A percentile compares a stretch with the other conserved stretches of the same genome.
Evolutionary conservation across 2,888 invertebrate genomes (phyloP).

Genomic region (Volucella inflata): DNA sequence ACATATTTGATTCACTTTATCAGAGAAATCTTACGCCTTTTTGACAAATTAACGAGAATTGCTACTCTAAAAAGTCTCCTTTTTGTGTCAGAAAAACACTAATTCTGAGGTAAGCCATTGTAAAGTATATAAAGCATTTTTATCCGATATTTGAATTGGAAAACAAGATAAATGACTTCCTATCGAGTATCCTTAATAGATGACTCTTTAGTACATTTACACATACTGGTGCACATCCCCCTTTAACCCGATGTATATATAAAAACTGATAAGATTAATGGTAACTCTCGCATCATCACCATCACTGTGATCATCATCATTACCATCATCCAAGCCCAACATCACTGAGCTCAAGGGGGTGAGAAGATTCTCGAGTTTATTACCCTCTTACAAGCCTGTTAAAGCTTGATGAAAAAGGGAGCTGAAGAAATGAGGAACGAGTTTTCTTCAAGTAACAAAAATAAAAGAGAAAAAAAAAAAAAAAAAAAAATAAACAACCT

Average conservation of each 20-base stretch:
- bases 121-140: too few relatives aligned
- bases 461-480: background rate
- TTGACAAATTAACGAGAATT: too few relatives aligned
- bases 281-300: slow-evolving; percentile 44
- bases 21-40: too few relatives aligned
- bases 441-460: background rate
- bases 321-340: slow-evolving; percentile 21
- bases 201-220: slow-evolving; percentile 25
- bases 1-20: too few relatives aligned
- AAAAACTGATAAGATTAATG: slow-evolving; percentile 66
- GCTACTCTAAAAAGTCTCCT: too few relatives aligned
- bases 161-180: slow-evolving; percentile 55
- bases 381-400: slow-evolving; percentile 58
- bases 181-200: slow-evolving; percentile 61
- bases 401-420: background rate
- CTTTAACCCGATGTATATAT: slow-evolving; percentile 17
- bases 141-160: slow-evolving; percentile 11
- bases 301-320: slow-evolving; percentile 45
- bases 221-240: slow-evolving; percentile 12
- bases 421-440: background rate
- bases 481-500: slow-evolving; percentile 20
- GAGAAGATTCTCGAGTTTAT: slow-evolving; percentile 47
- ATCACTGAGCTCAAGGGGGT: background rate
- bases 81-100: too few relatives aligned
- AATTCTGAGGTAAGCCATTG: too few relatives aligned